Conservation (phyloP, 1,140 invertebrate genomes). For the Lutraria rhynchaena region DNA sequence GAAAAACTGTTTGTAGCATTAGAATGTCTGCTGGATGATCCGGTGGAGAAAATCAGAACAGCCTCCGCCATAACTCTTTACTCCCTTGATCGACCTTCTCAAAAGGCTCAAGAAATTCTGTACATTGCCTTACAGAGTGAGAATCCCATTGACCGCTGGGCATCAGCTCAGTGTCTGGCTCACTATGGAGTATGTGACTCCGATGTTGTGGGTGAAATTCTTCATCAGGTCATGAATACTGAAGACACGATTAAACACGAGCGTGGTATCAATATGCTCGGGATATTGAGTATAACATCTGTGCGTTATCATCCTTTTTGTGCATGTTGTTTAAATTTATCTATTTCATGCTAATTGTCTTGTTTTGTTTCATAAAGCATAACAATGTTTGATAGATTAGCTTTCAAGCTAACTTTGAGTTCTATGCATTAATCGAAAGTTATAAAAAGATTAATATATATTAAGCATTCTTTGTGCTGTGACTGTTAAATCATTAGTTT, state of each 20-base stretch:
- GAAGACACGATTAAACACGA: conserved; percentile 78
- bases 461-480: too few species aligned
- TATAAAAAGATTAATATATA: too few species aligned
- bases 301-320: conserved; percentile 67
- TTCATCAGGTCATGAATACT: conserved; percentile 76
- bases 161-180: conserved; percentile 80
- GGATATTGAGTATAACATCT: conserved; percentile 76
- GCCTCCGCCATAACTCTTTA: conserved; percentile 80
- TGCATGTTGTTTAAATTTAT: too few species aligned
- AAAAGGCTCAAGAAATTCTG: conserved; percentile 74
- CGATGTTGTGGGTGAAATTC: conserved; percentile 79
- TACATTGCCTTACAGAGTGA: conserved; percentile 67
- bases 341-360: too few species aligned
- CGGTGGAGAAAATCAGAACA: conserved; percentile 72
- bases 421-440: too few species aligned
- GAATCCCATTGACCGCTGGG: conserved; percentile 77
- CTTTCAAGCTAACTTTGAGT: too few species aligned
- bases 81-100: conserved; percentile 73
- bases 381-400: too few species aligned
- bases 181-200: conserved; percentile 79
- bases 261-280: conserved; percentile 75
- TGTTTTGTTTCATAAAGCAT: too few species aligned
- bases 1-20: conserved; percentile 78
- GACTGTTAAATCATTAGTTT: too few species aligned
- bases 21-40: conserved; percentile 78